phyloP scores from a whole-genome alignment of 1,140 invertebrate genomes.

The Sitodiplosis mosellana region DNA sequence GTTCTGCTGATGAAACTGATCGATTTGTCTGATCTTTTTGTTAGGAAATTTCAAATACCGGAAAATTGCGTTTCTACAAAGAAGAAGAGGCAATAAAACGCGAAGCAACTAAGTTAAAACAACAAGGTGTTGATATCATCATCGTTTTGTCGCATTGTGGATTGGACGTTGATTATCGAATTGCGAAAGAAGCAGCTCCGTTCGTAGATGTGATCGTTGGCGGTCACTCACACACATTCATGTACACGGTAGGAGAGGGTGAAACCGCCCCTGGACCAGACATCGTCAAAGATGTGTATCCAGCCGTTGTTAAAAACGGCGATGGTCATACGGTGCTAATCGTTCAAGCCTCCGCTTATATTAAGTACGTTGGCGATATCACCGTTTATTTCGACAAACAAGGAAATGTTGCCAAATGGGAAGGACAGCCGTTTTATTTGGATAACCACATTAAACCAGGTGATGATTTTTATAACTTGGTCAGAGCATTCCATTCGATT shows the following conservation, averaged over 20 bases:
- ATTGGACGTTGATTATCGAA: constrained; percentile 42
- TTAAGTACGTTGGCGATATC: constrained; percentile 55
- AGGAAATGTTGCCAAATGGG: constrained; percentile 45
- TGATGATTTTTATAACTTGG: constrained; percentile 14
- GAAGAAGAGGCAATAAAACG: constrained; percentile 42
- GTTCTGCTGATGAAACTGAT: too few species aligned
- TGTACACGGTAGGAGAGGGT: constrained; percentile 32
- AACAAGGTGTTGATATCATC: constrained; percentile 48
- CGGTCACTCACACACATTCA: constrained; percentile 68
- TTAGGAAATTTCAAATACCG: constrained; percentile 38
- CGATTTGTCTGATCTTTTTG: constrained; percentile 1
- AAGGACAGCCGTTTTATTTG: constrained; percentile 58
- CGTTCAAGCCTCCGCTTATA: constrained; percentile 40
- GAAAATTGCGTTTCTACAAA: constrained; percentile 40
- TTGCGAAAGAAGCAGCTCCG: constrained; percentile 40
- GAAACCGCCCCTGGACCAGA: constrained; percentile 34
- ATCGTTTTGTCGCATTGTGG: constrained; percentile 67
- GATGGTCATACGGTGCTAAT: constrained; percentile 34
- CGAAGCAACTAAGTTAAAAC: constrained; percentile 41
- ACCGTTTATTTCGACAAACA: constrained; percentile 51
- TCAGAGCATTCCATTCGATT: too few species aligned
- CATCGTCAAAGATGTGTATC: constrained; percentile 37
- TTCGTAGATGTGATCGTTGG: constrained; percentile 68
- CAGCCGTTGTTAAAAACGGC: constrained; percentile 37
- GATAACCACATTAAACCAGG: constrained; percentile 40